Base-by-base conservation (phyloP, 2,888 invertebrate genomes). In the Archaeoteleia sp. region DNA sequence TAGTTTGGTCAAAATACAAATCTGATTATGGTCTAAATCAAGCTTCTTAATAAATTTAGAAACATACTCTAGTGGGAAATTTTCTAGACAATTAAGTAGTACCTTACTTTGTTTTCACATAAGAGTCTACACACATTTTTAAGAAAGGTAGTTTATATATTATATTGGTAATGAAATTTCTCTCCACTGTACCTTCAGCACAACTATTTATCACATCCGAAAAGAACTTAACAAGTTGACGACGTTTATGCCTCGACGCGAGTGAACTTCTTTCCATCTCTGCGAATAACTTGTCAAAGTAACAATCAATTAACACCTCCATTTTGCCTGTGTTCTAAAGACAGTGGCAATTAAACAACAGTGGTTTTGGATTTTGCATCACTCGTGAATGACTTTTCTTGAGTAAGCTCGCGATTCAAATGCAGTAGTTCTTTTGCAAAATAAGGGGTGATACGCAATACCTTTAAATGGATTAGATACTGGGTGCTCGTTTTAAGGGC, bases 221-320 rank as follows among this genome's bases (percentile, higher is more conserved):
- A 76, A 95, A 90, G 85, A 93, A 94, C 79, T 92, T 91, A 48
- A 93, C 91, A 43, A 94, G 87, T 76, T 92, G 89, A 25, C 90
- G 87, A 25, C 95, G 88, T 75, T 91, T 93, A 75, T 90, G 89
- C 17, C 93, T 88, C 45, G 91, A 91, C 72, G 91, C 91, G 46
- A 95, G 87, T 73, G 90, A 89, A 83, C 91, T 92, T 6, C 94
- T 89, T 46, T 92, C 90, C 81, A 93, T 86, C 74, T 89, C 89
- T 73, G 88, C 87, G 79, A 95, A 93, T 39, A 93, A 89, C 80
- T 90, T 89, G 72, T 94, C 92, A 78, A 93, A 93, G 86, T 94
- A 94, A 81, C 90, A 91, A 73, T 93, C 91, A 86, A 95, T 91
- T 74, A 93, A 89, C 70, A 90, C 89, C 84, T 94, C 93, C 94